Base-by-base conservation (phyloP, 2,113 vertebrate species). In the Varanus komodoensis region DNA sequence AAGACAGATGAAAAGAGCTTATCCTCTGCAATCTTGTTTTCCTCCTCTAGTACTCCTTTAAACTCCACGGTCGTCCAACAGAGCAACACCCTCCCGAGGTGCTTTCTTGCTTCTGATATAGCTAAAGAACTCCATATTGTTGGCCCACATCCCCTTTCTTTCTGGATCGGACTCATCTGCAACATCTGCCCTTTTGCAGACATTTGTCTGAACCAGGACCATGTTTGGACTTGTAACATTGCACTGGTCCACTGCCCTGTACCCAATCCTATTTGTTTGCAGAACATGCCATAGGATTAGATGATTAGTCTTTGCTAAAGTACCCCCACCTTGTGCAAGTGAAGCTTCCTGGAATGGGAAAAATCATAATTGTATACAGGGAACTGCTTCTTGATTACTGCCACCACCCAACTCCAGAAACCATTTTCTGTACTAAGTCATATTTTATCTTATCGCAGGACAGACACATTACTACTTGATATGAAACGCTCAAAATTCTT, bases 401-500 rank as follows among this genome's bases (percentile, higher is more conserved):
- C 32, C 74, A 64, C 9, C 34, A 61, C 32, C 32, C 74, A 89
- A 52, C 7, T 82, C 78, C 71, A 69, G 83, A 84, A 34, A 19
- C 25, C 7, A 79, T 48, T 69, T 69, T 78, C 71, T 68, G 14
- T 19, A 15, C 74, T 50, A 87, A 78, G 57, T 68, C 86, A 79
- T 80, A 48, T 64, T 68, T 34, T 68, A 87, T 87, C 86, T 87
- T 87, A 87, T 87, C 86, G 50, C 52, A 50, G 38, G 29, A 21
- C 38, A 87, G 78, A 68, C 75, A 87, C 86, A 87, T 78, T 87
- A 61, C 73, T 78, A 78, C 75, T 80, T 79, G 25, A 78, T 85
- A 69, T 29, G 82, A 85, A 77, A 69, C 79, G 64, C 38, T 52
- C 44, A 54, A 61, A 71, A 85, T 85, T 89, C 32, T 84, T 82